Percentiles rank a stretch among this genome's conserved stretches.
phyloP scores from a whole-genome alignment of 2,797 vertebrate genomes.

The Cichlasoma orientale region DNA sequence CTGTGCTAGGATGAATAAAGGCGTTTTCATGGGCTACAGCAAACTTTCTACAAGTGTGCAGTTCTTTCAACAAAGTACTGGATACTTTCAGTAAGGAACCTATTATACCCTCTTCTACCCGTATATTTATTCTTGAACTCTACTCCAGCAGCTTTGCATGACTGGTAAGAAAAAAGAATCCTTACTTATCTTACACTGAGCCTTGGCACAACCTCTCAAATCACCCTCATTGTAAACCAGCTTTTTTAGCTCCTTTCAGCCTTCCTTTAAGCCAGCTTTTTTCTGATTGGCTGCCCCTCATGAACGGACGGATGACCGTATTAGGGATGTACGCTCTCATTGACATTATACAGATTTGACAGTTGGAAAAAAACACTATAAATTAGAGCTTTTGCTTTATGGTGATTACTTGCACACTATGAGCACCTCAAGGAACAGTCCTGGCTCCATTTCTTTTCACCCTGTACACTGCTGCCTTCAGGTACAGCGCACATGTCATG shows the following conservation, averaged over 20 bases:
- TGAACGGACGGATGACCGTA: background rate
- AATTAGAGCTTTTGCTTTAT: background rate
- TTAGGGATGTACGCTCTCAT: background rate
- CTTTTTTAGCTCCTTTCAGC: background rate
- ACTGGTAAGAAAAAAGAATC: background rate
- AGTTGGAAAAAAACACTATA: background rate
- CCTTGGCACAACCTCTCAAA: background rate
- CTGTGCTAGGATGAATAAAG: background rate
- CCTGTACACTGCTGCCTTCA: too few species aligned
- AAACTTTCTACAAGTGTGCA: background rate
- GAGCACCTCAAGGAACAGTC: too few species aligned
- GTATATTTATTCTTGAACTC: background rate
- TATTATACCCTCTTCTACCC: background rate
- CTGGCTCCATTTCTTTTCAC: too few species aligned
- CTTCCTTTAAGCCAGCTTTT: background rate
- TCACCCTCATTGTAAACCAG: background rate
- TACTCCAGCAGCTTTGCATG: background rate
- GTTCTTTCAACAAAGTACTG: background rate
- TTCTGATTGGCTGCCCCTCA: background rate
- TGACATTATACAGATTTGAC: background rate
- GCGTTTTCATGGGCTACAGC: background rate
- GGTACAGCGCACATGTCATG: too few species aligned
- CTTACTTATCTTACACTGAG: background rate
- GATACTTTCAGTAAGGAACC: background rate
- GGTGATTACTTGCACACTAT: too few species aligned